phyloP scores from a whole-genome alignment of 2,113 vertebrate species.

The Upupa epops region DNA sequence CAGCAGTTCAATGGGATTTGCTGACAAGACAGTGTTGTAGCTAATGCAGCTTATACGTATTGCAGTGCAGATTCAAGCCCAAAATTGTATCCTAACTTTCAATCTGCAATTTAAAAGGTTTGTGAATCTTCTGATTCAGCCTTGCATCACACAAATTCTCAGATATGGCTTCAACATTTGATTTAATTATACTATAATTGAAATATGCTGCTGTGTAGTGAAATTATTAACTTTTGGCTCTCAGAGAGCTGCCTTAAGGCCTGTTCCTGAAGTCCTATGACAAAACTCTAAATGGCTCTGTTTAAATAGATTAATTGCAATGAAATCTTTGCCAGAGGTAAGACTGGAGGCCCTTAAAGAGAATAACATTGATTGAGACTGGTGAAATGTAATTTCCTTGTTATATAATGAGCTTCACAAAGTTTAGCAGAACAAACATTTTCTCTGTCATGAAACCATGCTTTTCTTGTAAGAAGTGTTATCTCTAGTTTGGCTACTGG shows the following conservation, averaged over 20 bases:
- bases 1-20: not conserved
- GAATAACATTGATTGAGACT: conserved; percentile 4
- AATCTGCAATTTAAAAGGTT: not conserved
- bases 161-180: not conserved
- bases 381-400: not conserved
- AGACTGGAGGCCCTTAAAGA: conserved; percentile 9
- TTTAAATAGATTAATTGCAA: conserved; percentile 52
- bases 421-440: conserved; percentile 10
- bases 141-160: not conserved
- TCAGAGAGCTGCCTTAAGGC: conserved; percentile 8
- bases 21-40: not conserved
- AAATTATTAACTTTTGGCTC: conserved; percentile 39
- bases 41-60: not conserved
- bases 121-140: not conserved
- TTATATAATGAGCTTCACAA: not conserved
- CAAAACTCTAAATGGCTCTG: conserved; percentile 39
- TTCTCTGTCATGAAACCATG: not conserved
- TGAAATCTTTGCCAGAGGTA: conserved; percentile 35
- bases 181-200: conserved; percentile 21
- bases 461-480: conserved; percentile 30
- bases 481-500: not conserved
- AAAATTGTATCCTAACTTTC: not conserved
- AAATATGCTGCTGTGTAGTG: not conserved
- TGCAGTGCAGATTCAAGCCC: not conserved
- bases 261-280: conserved; percentile 12